Conservation (phyloP, 2,113 vertebrate genomes). For the Phrynocephalus versicolor region DNA sequence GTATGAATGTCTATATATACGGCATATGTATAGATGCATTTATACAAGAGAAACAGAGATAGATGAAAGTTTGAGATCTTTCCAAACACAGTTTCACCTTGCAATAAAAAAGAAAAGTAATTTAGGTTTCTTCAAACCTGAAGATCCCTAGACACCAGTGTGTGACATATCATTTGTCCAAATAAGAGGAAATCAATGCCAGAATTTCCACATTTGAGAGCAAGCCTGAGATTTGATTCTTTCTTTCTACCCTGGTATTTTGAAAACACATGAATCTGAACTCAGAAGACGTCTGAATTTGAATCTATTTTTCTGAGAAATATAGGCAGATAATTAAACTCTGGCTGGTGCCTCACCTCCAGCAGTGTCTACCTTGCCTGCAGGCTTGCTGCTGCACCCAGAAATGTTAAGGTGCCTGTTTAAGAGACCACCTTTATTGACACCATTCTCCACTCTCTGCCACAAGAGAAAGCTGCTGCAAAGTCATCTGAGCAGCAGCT, state of each 20-base stretch:
- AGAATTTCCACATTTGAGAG: background rate
- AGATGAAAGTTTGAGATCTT: background rate
- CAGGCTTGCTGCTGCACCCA: fast-evolving
- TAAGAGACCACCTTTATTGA: constrained; percentile 11
- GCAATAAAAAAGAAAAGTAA: background rate
- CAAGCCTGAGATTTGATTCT: background rate
- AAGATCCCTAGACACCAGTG: fast-evolving
- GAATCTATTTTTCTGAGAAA: background rate
- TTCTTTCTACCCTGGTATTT: no score
- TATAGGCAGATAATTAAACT: fast-evolving
- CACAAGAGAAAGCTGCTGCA: constrained; percentile 1
- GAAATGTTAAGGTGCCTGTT: background rate
- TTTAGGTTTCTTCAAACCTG: background rate
- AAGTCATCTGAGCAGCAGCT: constrained; percentile 27
- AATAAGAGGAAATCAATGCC: background rate
- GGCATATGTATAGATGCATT: no score
- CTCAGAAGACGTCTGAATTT: background rate
- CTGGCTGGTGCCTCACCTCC: fast-evolving
- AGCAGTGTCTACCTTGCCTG: background rate
- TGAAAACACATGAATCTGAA: background rate
- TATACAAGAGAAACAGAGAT: no score
- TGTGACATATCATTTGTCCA: background rate
- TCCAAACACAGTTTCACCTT: background rate
- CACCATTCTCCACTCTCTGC: fast-evolving
- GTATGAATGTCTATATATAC: no score